phyloP scores from a whole-genome alignment of 2,113 vertebrate species.

The Toxotes chatareus region DNA sequence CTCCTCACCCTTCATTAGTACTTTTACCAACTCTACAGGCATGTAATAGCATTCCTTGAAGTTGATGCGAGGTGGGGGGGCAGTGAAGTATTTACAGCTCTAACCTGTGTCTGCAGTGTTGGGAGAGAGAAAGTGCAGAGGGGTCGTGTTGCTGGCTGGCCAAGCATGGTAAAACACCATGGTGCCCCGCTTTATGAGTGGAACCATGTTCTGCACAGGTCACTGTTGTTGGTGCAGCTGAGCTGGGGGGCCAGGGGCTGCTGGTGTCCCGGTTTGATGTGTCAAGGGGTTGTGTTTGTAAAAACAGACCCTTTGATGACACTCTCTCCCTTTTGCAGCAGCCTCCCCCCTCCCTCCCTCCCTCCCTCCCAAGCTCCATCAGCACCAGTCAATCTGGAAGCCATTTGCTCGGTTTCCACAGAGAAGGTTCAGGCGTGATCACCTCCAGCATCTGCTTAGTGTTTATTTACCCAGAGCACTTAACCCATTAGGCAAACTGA shows the following conservation, averaged over 20 bases:
- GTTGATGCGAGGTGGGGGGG: slow-evolving; percentile 38
- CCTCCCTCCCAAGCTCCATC: slow-evolving; percentile 27
- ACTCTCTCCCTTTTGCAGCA: slow-evolving; percentile 41
- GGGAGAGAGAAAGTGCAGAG: slow-evolving; percentile 42
- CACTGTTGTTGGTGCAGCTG: slow-evolving; percentile 77
- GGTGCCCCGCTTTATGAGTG: slow-evolving; percentile 73
- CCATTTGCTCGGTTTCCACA: slow-evolving; percentile 70
- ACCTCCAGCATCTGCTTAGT: slow-evolving; percentile 77
- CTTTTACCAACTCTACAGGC: slow-evolving; percentile 55
- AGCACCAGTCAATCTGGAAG: slow-evolving; percentile 75
- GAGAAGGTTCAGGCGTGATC: slow-evolving; percentile 72
- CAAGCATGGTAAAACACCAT: slow-evolving; percentile 60
- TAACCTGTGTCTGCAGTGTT: slow-evolving; percentile 48
- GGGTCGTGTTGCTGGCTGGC: slow-evolving; percentile 65
- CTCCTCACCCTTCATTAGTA: slow-evolving; percentile 48
- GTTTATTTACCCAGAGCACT: slow-evolving; percentile 78
- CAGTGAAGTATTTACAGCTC: slow-evolving; percentile 69
- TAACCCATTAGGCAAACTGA: slow-evolving; percentile 71
- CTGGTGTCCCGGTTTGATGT: slow-evolving; percentile 55
- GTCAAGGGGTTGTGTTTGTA: slow-evolving; percentile 67
- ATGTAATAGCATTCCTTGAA: slow-evolving; percentile 67
- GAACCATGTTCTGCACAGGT: slow-evolving; percentile 63
- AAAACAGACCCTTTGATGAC: slow-evolving; percentile 75
- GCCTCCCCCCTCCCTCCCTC: slow-evolving; percentile 17
- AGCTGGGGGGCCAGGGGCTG: slow-evolving; percentile 55